Conservation (phyloP, 2,888 invertebrate genomes). For the Cryptus armator region DNA sequence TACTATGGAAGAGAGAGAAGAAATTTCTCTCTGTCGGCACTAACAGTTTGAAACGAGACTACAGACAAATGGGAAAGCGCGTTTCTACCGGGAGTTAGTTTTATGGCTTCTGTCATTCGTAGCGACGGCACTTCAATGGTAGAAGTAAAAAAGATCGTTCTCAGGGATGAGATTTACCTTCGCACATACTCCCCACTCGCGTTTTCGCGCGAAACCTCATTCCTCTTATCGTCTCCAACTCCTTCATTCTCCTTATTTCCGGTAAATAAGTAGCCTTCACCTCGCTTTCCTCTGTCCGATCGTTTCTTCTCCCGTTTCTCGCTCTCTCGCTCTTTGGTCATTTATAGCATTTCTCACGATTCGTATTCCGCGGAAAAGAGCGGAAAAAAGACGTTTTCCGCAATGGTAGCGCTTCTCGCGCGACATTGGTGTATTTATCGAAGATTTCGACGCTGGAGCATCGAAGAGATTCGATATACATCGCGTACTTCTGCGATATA, state of each 20-base stretch:
- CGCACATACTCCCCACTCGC: not conserved
- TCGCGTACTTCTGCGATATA: not conserved
- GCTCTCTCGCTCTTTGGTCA: constrained; percentile 12
- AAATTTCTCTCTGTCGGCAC: not conserved
- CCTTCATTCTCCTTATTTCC: constrained; percentile 32
- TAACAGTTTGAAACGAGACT: not conserved
- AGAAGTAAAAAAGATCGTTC: constrained; percentile 18
- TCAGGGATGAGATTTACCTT: constrained; percentile 22
- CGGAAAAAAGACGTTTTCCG: not conserved
- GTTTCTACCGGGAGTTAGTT: constrained; percentile 25
- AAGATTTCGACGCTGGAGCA: constrained; percentile 9
- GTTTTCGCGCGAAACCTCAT: not conserved
- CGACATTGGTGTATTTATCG: not conserved
- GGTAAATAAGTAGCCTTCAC: constrained; percentile 28
- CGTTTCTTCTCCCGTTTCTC: not conserved
- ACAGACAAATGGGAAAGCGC: constrained; percentile 15
- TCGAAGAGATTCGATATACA: constrained; percentile 19
- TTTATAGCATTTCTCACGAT: constrained; percentile 15
- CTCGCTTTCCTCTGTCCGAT: not conserved
- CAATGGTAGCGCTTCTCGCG: not conserved
- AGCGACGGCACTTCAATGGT: constrained; percentile 2
- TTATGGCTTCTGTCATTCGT: constrained; percentile 21
- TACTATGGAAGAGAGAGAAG: not conserved
- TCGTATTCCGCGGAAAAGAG: not conserved
- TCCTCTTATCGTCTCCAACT: not conserved